Evolutionary conservation across 2,797 vertebrate species (phyloP).

Genomic region (Acipenser transmontanus): DNA sequence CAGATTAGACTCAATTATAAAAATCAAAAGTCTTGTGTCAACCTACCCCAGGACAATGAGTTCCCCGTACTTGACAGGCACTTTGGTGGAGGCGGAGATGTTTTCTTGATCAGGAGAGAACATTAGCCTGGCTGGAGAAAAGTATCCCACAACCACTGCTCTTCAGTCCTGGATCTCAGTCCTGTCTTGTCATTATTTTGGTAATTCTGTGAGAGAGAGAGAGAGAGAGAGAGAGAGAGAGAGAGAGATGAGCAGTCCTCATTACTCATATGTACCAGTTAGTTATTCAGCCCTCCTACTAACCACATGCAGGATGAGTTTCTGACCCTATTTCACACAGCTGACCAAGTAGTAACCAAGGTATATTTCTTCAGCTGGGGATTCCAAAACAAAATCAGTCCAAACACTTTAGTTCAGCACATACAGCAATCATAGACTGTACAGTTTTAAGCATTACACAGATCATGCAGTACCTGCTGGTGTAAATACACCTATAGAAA

Average conservation of each 20-base stretch:
- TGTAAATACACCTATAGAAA: too few relatives aligned
- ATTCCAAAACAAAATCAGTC: neutral
- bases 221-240: neutral
- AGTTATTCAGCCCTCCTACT: neutral
- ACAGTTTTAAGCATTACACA: too few relatives aligned
- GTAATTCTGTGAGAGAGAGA: too few relatives aligned
- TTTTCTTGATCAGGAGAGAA: constrained; percentile 98
- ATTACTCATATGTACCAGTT: neutral
- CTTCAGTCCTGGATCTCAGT: constrained; percentile 54
- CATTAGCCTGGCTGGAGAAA: constrained; percentile 68
- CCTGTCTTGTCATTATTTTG: constrained; percentile 31
- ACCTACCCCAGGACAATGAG: constrained; percentile 96
- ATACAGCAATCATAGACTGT: too few relatives aligned
- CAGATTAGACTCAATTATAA: too few relatives aligned
- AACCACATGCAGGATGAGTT: neutral
- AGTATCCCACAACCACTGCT: constrained; percentile 14
- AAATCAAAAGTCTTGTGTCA: neutral
- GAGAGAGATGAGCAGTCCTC: neutral
- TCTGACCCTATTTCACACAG: neutral
- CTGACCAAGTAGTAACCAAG: neutral
- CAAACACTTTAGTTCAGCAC: too few relatives aligned
- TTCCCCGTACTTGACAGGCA: constrained; percentile 98
- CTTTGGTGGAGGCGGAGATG: constrained; percentile 91
- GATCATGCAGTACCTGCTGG: too few relatives aligned
- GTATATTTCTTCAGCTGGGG: neutral